These are phyloP conservation scores for Semicossyphus pulcher DNA, from an alignment of 2,113 vertebrate species.

Conservation along the genomic window DNA sequence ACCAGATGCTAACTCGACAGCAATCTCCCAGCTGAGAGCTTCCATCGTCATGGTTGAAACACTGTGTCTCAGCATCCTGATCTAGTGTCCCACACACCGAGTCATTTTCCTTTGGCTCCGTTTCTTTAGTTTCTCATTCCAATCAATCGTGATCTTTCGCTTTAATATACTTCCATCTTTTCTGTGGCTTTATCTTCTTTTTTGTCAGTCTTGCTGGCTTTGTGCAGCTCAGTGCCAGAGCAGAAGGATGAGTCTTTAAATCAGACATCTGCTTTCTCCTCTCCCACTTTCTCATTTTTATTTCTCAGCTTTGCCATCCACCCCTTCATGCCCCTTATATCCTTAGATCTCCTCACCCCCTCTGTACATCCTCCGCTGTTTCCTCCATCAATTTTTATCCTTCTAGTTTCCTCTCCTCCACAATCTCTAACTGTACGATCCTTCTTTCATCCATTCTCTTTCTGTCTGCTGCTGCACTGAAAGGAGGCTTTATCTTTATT, in stretches of 20 bases:
- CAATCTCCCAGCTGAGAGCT: neutral
- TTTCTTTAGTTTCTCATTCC: conserved; percentile 17
- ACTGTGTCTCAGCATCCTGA: neutral
- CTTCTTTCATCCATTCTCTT: conserved; percentile 15
- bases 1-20: neutral
- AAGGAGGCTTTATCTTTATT: conserved; percentile 51
- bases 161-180: conserved; percentile 20
- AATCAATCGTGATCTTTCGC: conserved; percentile 11
- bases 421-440: conserved; percentile 9
- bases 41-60: neutral
- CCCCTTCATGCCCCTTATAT: conserved; percentile 27
- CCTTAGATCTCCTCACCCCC: neutral
- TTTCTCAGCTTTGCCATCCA: conserved; percentile 34
- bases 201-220: conserved; percentile 8
- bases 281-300: conserved; percentile 50
- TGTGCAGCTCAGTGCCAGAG: conserved; percentile 17
- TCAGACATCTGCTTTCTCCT: conserved; percentile 51
- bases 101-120: conserved; percentile 4
- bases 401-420: neutral
- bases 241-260: conserved; percentile 44
- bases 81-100: neutral
- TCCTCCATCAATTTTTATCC: conserved; percentile 4
- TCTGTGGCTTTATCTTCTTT: neutral
- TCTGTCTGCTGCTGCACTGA: conserved; percentile 9
- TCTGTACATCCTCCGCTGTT: neutral